Evolutionary conservation across 2,797 vertebrate genomes (phyloP).

Genomic region (Margarornis squamiger): DNA sequence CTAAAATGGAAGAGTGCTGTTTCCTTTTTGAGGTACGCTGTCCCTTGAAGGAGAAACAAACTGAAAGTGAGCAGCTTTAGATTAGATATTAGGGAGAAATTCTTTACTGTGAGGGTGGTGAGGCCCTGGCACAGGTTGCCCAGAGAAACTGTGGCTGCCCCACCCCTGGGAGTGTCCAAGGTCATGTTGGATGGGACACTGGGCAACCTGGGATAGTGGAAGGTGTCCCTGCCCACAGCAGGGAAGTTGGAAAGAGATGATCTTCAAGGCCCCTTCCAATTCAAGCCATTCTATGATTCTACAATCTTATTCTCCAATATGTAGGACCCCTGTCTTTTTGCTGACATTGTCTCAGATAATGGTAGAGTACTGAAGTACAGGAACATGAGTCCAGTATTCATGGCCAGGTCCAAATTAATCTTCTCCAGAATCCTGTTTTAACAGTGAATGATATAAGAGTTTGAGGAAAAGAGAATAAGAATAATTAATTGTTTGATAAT

Average conservation of each 20-base stretch:
- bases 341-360: neutral
- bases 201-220: no score
- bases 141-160: neutral
- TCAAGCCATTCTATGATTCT: neutral
- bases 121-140: neutral
- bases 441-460: neutral
- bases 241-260: neutral
- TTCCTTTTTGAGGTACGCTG: neutral
- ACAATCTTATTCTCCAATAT: neutral
- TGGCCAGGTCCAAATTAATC: neutral
- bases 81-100: neutral
- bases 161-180: neutral
- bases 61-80: neutral
- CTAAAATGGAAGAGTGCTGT: neutral
- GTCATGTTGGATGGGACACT: neutral
- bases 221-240: neutral
- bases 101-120: accelerated
- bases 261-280: neutral
- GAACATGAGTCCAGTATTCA: neutral
- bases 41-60: neutral
- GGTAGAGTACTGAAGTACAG: neutral
- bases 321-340: neutral
- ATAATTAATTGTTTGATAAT: neutral
- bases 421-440: neutral
- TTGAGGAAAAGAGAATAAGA: neutral